phyloP scores from a whole-genome alignment of 2,888 invertebrate genomes.

The Noctuana brunneofusca region DNA sequence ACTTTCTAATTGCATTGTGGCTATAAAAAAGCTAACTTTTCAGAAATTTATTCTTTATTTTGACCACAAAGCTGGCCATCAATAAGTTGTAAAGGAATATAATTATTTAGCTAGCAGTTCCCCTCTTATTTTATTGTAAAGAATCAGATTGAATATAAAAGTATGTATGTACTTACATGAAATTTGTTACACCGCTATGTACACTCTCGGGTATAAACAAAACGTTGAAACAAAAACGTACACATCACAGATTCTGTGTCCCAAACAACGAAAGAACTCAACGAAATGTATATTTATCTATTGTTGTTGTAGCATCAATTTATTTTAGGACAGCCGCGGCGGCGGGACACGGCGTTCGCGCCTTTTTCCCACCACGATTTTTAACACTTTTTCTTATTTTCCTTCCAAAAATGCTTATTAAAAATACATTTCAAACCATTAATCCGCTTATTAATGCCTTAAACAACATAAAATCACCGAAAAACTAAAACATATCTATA shows the following conservation, averaged over 20 bases:
- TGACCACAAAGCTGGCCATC: no score
- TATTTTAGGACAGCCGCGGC: slow-evolving; percentile 44
- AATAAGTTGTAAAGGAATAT: no score
- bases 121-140: background rate
- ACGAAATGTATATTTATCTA: slow-evolving; percentile 12
- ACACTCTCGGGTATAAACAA: slow-evolving; percentile 24
- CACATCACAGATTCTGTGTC: slow-evolving; percentile 22
- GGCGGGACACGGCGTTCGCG: slow-evolving; percentile 62
- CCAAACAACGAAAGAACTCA: slow-evolving; percentile 9
- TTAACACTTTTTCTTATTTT: slow-evolving; percentile 45
- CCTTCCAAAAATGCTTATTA: slow-evolving; percentile 21
- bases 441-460: slow-evolving; percentile 13
- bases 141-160: background rate
- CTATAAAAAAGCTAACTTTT: background rate
- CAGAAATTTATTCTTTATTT: background rate
- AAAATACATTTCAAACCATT: slow-evolving; percentile 35
- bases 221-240: slow-evolving; percentile 18
- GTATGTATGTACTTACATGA: slow-evolving; percentile 77
- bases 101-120: no score
- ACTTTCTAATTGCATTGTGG: slow-evolving; percentile 25
- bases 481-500: slow-evolving; percentile 53
- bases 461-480: slow-evolving; percentile 36
- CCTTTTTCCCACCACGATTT: slow-evolving; percentile 67
- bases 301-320: slow-evolving; percentile 19
- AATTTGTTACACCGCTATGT: slow-evolving; percentile 36